Base-by-base conservation (phyloP, 2,888 invertebrate species). In the Vesta saturnalis region DNA sequence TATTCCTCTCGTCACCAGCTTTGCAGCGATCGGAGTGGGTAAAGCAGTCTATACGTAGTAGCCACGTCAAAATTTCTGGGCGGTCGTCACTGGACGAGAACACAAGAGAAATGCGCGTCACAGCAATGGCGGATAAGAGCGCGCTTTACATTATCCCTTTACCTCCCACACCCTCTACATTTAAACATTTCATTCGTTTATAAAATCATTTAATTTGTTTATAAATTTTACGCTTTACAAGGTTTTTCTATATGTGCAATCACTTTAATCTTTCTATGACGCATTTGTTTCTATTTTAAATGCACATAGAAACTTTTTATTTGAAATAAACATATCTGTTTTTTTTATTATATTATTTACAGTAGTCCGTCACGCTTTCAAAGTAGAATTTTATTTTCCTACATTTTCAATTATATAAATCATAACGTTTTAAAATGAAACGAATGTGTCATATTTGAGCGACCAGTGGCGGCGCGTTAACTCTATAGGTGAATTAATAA, bases 1-100 rank as follows among this genome's bases (percentile, higher is more conserved):
- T 93, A 93, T 93, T 93, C 92, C 92, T n/a, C n/a, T 94, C 94
- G 94, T 94, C 94, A 94, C 93, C 91, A 91, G 91, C 89, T 93
- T 92, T 92, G 92, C 92, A 91, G 93, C 92, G 91, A 92, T 92
- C 92, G 92, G 93, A 94, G 92, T 94, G 94, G 94, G 92, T 91
- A 93, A 93, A 90, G 90, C 91, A 90, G 90, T 90, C 90, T 89
- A 92, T 94, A 94, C 94, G 94, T 94, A 94, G 92, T 90, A 92
- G 92, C 92, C 92, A 92, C 92, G 92, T 93, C 92, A 92, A 92
- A 92, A 91, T 90, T 90, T 90, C 90, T 90, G 90, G 90, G 89
- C 90, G 90, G 87, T 92, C 92, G 92, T 92, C 92, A 92, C 91
- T 90, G 90, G 89, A 88, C 87, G 89, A 90, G 88, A 88, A 88